Base-by-base conservation (phyloP, 2,888 invertebrate species). In the Sycophila texana region DNA sequence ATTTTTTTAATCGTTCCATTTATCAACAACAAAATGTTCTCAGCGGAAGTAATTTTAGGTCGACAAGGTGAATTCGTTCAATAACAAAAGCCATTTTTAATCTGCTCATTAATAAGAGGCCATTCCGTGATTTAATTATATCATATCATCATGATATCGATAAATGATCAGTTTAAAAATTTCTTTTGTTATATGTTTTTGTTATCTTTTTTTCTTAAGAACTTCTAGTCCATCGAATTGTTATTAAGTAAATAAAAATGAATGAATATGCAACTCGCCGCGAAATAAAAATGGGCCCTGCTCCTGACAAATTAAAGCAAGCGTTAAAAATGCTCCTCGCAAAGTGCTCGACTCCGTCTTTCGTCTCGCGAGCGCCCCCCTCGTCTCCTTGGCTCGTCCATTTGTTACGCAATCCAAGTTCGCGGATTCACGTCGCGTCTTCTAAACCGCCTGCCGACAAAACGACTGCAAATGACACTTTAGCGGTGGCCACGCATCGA, bases 391-490 rank as follows among this genome's bases (percentile, higher is more conserved):
- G 13, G 10, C 47, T 7, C 26, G 12, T 49, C 58, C 10, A 60
- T 73, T 66, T 51, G 66, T 67, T 53, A 22, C 18, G 18, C 49
- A 68, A 84, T 85, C 84, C 82, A 83, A 82, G 39, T 39, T 85
- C 85, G 84, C 83, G 85, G 84, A 86, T 86, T 87, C 85, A 82
- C 84, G 83, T 84, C 86, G 85, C 85, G 85, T 86, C 84, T 86
- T 85, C 85, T 85, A 87, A 86, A 84, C 83, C 58, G 77, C 80
- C 77, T 71, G 79, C 85, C 84, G 83, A 85, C 87, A 87, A 88
- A 87, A 86, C 86, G 86, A 87, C 87, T 89, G 88, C 86, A 84
- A 88, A 86, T 87, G 88, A 87, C 86, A 86, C 86, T 85, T 86
- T 86, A 87, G 83, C 82, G 77, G 84, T 18, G 0, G 84, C 80